Evolutionary conservation across 1,140 invertebrate species (phyloP).

Genomic region (Aphaenogaster floridana): DNA sequence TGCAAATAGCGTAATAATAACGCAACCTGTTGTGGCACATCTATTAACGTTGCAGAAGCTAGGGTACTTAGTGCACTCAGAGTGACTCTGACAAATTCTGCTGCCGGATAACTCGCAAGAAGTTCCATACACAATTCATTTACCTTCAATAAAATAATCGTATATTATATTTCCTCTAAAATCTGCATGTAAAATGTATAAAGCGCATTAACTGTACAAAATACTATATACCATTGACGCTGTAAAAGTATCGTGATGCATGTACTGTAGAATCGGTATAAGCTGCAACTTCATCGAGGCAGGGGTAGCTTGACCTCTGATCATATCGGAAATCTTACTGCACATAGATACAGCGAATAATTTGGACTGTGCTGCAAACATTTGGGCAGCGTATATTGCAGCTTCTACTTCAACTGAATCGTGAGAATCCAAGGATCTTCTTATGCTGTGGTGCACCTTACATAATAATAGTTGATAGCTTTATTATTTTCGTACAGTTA

Average conservation of each 20-base stretch:
- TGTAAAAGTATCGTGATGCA: constrained; percentile 96
- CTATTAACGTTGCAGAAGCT: constrained; percentile 95
- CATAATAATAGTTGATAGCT: constrained; percentile 14
- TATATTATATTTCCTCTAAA: background rate
- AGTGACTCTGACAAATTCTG: constrained; percentile 95
- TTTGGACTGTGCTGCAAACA: constrained; percentile 97
- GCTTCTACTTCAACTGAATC: constrained; percentile 98
- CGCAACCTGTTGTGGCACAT: constrained; percentile 95
- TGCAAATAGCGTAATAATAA: constrained; percentile 87
- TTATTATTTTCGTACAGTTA: constrained; percentile 15
- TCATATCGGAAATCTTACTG: constrained; percentile 98
- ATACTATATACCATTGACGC: constrained; percentile 91
- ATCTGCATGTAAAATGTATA: background rate
- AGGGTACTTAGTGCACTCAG: constrained; percentile 96
- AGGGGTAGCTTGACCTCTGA: constrained; percentile 96
- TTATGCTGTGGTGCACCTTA: constrained; percentile 96
- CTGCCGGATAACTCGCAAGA: constrained; percentile 94
- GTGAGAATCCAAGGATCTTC: constrained; percentile 96
- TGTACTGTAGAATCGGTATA: constrained; percentile 96
- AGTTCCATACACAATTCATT: constrained; percentile 93
- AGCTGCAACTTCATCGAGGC: constrained; percentile 96
- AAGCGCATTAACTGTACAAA: background rate
- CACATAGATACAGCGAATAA: constrained; percentile 98
- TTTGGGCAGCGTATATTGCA: constrained; percentile 97
- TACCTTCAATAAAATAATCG: constrained; percentile 86